Evolutionary conservation across 2,797 vertebrate genomes (phyloP), one percentile per base, ranked within the genome.

Genomic region (Aulostomus chinensis): DNA sequence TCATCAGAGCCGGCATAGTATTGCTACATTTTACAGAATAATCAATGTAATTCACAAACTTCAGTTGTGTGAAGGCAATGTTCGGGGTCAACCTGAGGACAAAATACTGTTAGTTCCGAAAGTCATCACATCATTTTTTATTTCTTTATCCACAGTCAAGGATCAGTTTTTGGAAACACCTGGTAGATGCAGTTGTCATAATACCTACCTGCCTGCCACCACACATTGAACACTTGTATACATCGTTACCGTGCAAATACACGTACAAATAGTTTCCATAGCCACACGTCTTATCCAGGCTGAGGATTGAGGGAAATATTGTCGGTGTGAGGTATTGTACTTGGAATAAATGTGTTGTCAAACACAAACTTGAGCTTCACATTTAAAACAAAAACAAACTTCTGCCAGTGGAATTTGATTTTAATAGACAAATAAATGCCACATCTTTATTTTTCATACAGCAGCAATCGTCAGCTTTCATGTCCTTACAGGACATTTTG

Each of bases 401-500:
- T 39, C 1, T 46, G 14, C 64, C n/a, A 12, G 31, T 51, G 18
- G 47, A 63, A 72, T 65, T 32, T 5, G 11, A 43, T 51, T 89
- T 85, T 84, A 84, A 76, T 88, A 61, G 52, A 80, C 55, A 80
- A 83, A 79, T 65, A 80, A 49, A 86, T 51, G 55, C 67, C 60
- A 68, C 62, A 73, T 73, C 57, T 68, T 49, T 68, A 31, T 61
- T 59, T 33, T 58, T 59, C 37, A 55, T 20, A 52, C 49, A 76
- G 58, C 50, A 45, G 38, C 47, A 52, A 43, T 54, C 28, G 12
- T 46, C 46, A 8, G 25, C 16, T 58, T 65, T 62, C 51, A 62
- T 55, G 61, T 58, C 50, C 42, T 59, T 41, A 47, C 34, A 65
- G 49, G 35, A 70, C 28, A 14, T 54, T 51, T 51, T 10, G 32